Evolutionary conservation across 2,888 invertebrate species (phyloP), one percentile per base, ranked within the genome.

Genomic region (Cancer borealis): DNA sequence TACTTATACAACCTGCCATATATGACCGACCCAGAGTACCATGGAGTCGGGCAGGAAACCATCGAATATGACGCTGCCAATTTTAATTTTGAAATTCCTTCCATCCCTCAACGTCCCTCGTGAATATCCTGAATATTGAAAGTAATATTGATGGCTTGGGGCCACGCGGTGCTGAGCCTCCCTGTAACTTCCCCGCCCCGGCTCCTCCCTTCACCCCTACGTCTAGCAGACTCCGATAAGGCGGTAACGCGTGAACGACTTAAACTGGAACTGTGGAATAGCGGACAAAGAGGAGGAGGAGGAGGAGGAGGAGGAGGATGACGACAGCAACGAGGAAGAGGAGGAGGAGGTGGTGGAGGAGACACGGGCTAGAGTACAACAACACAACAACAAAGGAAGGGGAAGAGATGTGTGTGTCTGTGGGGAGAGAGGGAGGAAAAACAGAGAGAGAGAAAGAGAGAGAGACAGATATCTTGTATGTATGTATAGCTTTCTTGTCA

Each of bases 61-160:
- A 79, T 26, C 14, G 30, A n/a, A 66, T n/a, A n/a, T n/a, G 79
- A 30, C 14, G n/a, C 73, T 73, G 30, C 14, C 30, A 30, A 8
- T 79, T 79, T 79, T 30, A 79, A 79, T 79, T 30, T 79, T 12
- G 30, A 79, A 79, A 79, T 79, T 79, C 79, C 79, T 79, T 8
- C 30, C 79, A 30, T 12, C 79, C 79, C 30, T 79, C 79, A 79
- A 8, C 79, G 79, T 10, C 79, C 30, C 79, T 30, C 30, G 79
- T 8, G 30, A 14, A 30, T 79, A 30, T 79, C 79, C 79, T 30
- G 79, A 79, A 79, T 79, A 79, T 79, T 79, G 30, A 79, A 79
- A 79, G 30, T 79, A 21, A 79, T 79, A 79, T 79, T 30, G 79
- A 79, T 30, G 79, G 79, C 30, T 79, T 79, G 8, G 21, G 79